Conservation (phyloP, 1,140 invertebrate genomes). For the Drosophila sp. region DNA sequence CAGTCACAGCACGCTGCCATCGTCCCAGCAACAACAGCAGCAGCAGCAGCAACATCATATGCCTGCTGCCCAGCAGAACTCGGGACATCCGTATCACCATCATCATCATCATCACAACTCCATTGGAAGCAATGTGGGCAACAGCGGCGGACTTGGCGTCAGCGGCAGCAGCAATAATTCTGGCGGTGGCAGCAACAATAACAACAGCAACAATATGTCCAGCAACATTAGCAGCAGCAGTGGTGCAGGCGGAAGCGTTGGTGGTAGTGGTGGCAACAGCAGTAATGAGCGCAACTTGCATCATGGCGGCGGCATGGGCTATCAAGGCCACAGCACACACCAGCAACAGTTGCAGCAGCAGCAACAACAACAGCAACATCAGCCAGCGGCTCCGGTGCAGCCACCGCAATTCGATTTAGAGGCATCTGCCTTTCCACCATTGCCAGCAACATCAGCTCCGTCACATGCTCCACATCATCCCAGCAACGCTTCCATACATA, state of each 20-base stretch:
- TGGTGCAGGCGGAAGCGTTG: constrained; percentile 11
- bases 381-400: constrained; percentile 68
- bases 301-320: constrained; percentile 58
- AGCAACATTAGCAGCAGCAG: constrained; percentile 53
- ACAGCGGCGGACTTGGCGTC: constrained; percentile 59
- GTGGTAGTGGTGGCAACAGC: constrained; percentile 27
- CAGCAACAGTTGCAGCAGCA: constrained; percentile 71
- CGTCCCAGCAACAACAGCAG: constrained; percentile 57
- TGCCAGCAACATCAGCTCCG: constrained; percentile 86
- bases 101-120: constrained; percentile 72
- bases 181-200: constrained; percentile 18
- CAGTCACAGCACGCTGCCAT: constrained; percentile 53
- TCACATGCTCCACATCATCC: constrained; percentile 58
- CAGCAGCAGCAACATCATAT: constrained; percentile 64
- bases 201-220: constrained; percentile 33
- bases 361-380: constrained; percentile 76
- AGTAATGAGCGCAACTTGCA: constrained; percentile 60
- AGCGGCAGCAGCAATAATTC: constrained; percentile 39
- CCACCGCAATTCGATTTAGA: constrained; percentile 91
- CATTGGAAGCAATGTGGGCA: constrained; percentile 73
- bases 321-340: constrained; percentile 66
- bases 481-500: constrained; percentile 58
- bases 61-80: constrained; percentile 57
- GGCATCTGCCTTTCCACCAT: constrained; percentile 92
- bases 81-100: constrained; percentile 57